These are phyloP conservation scores for Eudemis profundana DNA, from an alignment of 2,888 invertebrate genomes.

Conservation along the genomic window DNA sequence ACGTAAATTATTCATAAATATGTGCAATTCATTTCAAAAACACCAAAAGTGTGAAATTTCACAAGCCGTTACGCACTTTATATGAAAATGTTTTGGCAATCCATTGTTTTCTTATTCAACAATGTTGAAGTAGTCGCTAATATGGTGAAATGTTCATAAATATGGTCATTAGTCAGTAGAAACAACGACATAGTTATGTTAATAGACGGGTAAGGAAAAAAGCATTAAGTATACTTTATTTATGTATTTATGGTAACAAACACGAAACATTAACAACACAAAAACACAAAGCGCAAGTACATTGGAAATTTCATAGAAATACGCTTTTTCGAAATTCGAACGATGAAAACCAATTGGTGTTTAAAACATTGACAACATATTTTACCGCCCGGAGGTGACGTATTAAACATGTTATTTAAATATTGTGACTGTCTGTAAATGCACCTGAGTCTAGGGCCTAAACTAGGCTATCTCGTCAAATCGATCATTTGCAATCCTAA, in stretches of 20 bases:
- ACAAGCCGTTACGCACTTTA: too few relatives aligned
- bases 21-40: slow-evolving; percentile 1
- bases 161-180: slow-evolving; percentile 9
- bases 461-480: slow-evolving; percentile 35
- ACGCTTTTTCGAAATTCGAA: slow-evolving; percentile 13
- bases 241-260: slow-evolving; percentile 13
- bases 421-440: slow-evolving; percentile 22
- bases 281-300: background rate
- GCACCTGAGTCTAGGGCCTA: slow-evolving; percentile 29
- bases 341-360: slow-evolving; percentile 1
- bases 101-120: background rate
- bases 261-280: slow-evolving; percentile 9
- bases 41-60: background rate
- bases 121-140: background rate
- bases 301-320: background rate
- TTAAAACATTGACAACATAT: slow-evolving; percentile 31
- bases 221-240: slow-evolving; percentile 2
- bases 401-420: slow-evolving; percentile 28
- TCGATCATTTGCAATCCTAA: slow-evolving; percentile 38
- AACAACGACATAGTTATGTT: slow-evolving; percentile 15
- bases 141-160: slow-evolving; percentile 28
- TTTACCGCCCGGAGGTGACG: slow-evolving; percentile 24
- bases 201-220: slow-evolving; percentile 7
- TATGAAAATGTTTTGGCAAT: background rate
- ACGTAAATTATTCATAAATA: background rate